Evolutionary conservation across 1,140 invertebrate genomes (phyloP), one percentile per base, ranked within the genome.

Genomic region (Daktulosphaira vitifoliae): DNA sequence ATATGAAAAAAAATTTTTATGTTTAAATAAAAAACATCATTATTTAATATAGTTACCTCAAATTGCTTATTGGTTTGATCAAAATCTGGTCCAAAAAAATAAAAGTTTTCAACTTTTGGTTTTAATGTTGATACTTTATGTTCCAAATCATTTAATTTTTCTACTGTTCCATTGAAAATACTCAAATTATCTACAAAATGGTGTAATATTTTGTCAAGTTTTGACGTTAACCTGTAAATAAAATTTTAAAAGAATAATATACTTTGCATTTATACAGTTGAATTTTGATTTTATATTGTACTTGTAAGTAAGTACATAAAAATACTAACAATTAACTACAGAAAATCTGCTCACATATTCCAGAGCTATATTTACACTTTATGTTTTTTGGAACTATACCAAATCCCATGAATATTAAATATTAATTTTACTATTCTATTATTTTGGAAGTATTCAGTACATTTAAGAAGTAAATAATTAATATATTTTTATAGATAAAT

Each of bases 111-210:
- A 26, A 88, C 80, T 72, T 83, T 79, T 29, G 79, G 76, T 67
- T 84, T 78, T 39, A 84, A 74, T 26, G 79, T 77, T 69, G 82
- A 81, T 53, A 90, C 77, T 66, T 79, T 76, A 64, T 81, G 78
- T 68, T 82, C 82, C 69, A 87, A 76, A 62, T 79, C 73, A 44
- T 82, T 80, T 65, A 89, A 83, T 68, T 81, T 80, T 69, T 78
- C 77, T 70, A 86, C 81, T 68, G 80, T 72, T 67, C 73, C 72
- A 33, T 80, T 76, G 66, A 86, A 78, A 37, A 46, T 62, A 29
- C 67, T 65, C 15, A 68, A 37, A 33, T 67, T 48, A 8, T 26
- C 54, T 20, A 39, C 42, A 18, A 68, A 29, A 23, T 56, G 82
- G 68, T 76, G 72, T 42, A 78, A 77, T 74, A 83, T 84, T 46